These are phyloP conservation scores for Clytia hemisphaerica DNA, from an alignment of 30 jellyfish, hydroid and myxozoan genomes.

Conservation along the genomic window DNA sequence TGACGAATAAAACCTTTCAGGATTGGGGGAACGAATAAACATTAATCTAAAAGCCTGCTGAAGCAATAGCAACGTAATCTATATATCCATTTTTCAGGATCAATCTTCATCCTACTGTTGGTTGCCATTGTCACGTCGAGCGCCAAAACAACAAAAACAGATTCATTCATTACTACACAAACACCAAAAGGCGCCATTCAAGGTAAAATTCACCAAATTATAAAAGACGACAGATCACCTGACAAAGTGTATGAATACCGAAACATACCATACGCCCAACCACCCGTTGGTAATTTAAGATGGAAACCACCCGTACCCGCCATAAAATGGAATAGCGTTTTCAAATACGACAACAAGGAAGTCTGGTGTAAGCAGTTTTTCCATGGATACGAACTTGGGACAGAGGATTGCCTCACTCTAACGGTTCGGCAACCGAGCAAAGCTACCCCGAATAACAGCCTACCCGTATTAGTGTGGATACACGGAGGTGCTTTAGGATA, in stretches of 20 bases:
- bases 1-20: too few relatives aligned
- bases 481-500: conserved; percentile 40
- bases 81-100: too few relatives aligned
- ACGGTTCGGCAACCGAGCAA: conserved; percentile 31
- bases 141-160: too few relatives aligned
- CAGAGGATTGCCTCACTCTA: conserved; percentile 36
- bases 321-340: not conserved
- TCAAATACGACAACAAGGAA: not conserved
- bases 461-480: conserved; percentile 48
- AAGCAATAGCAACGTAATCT: too few relatives aligned
- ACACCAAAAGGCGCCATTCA: not conserved
- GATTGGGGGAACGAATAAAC: too few relatives aligned
- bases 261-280: conserved; percentile 38
- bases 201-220: not conserved
- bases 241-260: not conserved
- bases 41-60: too few relatives aligned
- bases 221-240: not conserved
- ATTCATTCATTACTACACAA: not conserved
- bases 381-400: conserved; percentile 11
- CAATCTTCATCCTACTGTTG: too few relatives aligned
- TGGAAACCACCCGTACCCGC: conserved; percentile 41
- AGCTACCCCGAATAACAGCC: not conserved
- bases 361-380: not conserved
- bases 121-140: too few relatives aligned
- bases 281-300: conserved; percentile 36